Percentiles rank a stretch among this genome's conserved stretches.
Conservation (phyloP, 2,113 vertebrate species). For the Nipponia nippon region DNA sequence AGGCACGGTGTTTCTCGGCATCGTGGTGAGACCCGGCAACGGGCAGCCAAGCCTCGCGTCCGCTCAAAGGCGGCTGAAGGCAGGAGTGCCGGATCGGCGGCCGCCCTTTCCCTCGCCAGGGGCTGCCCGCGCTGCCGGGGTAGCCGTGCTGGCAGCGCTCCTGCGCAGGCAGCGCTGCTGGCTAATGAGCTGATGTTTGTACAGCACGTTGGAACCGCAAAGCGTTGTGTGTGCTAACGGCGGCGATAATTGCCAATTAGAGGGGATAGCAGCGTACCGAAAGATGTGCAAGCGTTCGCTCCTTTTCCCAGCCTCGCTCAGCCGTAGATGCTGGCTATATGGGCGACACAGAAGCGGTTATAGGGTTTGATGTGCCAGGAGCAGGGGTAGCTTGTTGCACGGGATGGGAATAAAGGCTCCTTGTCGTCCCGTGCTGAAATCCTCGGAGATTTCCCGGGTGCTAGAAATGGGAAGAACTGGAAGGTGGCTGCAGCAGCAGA, state of each 20-base stretch:
- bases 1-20: accelerated
- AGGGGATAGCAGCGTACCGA: not conserved
- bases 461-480: not conserved
- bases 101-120: too few species aligned
- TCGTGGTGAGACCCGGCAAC: accelerated
- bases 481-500: constrained; percentile 9
- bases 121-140: not conserved
- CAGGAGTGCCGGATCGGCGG: accelerated
- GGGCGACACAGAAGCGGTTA: not conserved
- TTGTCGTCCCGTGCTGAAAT: not conserved
- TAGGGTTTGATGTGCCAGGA: accelerated
- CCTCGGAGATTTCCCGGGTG: not conserved
- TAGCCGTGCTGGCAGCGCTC: not conserved
- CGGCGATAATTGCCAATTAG: not conserved
- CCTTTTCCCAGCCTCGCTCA: not conserved
- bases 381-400: too few species aligned
- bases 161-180: not conserved
- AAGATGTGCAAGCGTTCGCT: not conserved
- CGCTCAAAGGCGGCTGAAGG: not conserved
- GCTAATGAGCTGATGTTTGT: not conserved
- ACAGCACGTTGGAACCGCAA: not conserved
- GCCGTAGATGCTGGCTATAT: accelerated
- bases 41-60: too few species aligned
- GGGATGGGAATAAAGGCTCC: not conserved
- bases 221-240: not conserved